A percentile compares a stretch with the other conserved stretches of the same genome.
These are phyloP conservation scores for Heliocidaris erythrogramma DNA, from an alignment of 35 echinoderm and acorn worm genomes.

Conservation along the genomic window DNA sequence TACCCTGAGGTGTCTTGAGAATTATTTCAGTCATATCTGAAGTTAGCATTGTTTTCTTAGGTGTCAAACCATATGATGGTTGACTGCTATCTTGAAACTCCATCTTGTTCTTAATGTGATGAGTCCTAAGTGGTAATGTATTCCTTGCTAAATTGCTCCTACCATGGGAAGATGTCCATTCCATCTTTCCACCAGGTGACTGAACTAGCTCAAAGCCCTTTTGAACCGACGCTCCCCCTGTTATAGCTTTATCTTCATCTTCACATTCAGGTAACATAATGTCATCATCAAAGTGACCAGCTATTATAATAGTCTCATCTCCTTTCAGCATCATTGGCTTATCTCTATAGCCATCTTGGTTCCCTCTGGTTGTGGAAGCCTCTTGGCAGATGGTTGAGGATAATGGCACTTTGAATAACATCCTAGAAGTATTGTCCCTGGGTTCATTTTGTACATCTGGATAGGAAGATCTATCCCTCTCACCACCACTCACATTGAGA, in stretches of 20 bases:
- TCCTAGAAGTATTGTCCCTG: not conserved
- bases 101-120: not conserved
- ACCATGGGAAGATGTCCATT: not conserved
- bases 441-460: not conserved
- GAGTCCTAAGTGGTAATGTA: not conserved
- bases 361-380: not conserved
- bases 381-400: not conserved
- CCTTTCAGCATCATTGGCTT: not conserved
- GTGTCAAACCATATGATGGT: not conserved
- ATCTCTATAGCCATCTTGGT: not conserved
- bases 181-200: not conserved
- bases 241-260: not conserved
- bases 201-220: not conserved
- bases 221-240: not conserved
- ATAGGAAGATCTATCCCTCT: not conserved
- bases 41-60: not conserved
- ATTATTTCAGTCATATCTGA: not conserved
- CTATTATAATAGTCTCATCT: conserved; percentile 20
- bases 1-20: not conserved
- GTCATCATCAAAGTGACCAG: conserved; percentile 35
- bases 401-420: not conserved
- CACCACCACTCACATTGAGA: not conserved
- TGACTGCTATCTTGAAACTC: not conserved
- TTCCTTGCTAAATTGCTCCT: not conserved
- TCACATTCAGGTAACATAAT: not conserved